Evolutionary conservation across 64 coral and sea anemone species (phyloP), one percentile per base, ranked within the genome.

Genomic region (Stichodactyla helianthus): DNA sequence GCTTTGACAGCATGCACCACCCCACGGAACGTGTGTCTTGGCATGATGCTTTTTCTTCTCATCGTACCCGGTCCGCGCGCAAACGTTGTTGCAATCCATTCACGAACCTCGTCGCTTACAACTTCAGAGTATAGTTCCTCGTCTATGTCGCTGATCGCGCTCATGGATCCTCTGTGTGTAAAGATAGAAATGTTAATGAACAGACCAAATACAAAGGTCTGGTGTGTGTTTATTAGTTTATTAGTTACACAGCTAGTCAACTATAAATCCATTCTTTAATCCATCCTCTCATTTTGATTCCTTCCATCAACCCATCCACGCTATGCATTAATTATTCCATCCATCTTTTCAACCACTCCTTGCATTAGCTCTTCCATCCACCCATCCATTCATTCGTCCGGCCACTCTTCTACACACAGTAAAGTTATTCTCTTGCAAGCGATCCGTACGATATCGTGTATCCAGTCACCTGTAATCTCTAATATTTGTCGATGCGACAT

Each of bases 61-160:
- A 84, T 25, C 35, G 85, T 92, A 11, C 88, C 90, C 18, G 90
- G 85, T 2, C 67, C 63, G 44, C 93, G 93, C 10, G 97, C 93
- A 71, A 99, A 99, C 0, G 97, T 99, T 14, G 97, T 94, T 7
- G 97, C 93, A 20, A 99, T 94, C 97, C 97, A 99, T 80, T 99
- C 90, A 15, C 93, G 93, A 18, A 99, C 97, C 82, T 99, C 97
- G 18, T 93, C 94, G 50, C 60, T 90, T 67, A 96, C 92, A 13
- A 84, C 88, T 68, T 96, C 91, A 50, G 87, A 55, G 9, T 96
- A 91, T 2, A 96, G 79, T 7, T 96, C 91, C 27, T 93, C 94
- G 20, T 93, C 94, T 18, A 96, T 86, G 7, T 96, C 91, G 52
- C 94, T 96, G 23, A 96, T 50, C 0, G 91, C 94, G 11, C 94